phyloP scores from a whole-genome alignment of 2,797 vertebrate species.

The Coranthus polyacanthus region DNA sequence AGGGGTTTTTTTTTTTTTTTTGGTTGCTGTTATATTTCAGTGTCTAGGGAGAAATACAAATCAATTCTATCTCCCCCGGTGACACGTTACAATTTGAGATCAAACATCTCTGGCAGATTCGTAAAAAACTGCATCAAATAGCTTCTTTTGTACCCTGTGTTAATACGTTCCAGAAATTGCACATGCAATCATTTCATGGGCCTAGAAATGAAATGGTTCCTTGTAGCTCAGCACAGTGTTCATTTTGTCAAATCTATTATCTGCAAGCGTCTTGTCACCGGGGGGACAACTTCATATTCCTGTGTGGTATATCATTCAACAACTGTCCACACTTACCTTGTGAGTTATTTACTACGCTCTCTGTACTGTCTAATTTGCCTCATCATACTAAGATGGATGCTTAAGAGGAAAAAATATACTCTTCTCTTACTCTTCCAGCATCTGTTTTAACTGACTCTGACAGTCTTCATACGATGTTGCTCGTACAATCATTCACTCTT shows the following conservation, averaged over 20 bases:
- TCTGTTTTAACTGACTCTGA: neutral
- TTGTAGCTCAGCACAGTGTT: slow-evolving; percentile 53
- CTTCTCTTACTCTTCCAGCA: neutral
- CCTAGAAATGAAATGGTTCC: slow-evolving; percentile 62
- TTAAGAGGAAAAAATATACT: neutral
- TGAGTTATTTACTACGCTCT: slow-evolving; percentile 26
- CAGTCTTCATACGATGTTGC: slow-evolving; percentile 4
- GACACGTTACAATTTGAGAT: neutral
- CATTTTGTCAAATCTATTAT: slow-evolving; percentile 51
- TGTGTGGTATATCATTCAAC: slow-evolving; percentile 23
- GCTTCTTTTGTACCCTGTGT: slow-evolving; percentile 2
- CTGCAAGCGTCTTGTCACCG: slow-evolving; percentile 32
- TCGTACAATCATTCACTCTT: neutral
- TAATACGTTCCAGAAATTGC: slow-evolving; percentile 47
- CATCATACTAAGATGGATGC: slow-evolving; percentile 24
- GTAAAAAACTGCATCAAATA: neutral
- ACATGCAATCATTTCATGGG: slow-evolving; percentile 45
- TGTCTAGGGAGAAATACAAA: neutral
- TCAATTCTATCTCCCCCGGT: neutral
- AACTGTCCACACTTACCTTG: slow-evolving; percentile 10
- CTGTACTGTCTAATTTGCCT: slow-evolving; percentile 9
- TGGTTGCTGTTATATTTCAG: no score
- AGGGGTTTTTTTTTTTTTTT: no score
- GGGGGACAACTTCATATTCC: slow-evolving; percentile 16
- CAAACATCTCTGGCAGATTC: no score